Conservation (phyloP, 1,140 invertebrate species). For the Phthorimaea operculella region DNA sequence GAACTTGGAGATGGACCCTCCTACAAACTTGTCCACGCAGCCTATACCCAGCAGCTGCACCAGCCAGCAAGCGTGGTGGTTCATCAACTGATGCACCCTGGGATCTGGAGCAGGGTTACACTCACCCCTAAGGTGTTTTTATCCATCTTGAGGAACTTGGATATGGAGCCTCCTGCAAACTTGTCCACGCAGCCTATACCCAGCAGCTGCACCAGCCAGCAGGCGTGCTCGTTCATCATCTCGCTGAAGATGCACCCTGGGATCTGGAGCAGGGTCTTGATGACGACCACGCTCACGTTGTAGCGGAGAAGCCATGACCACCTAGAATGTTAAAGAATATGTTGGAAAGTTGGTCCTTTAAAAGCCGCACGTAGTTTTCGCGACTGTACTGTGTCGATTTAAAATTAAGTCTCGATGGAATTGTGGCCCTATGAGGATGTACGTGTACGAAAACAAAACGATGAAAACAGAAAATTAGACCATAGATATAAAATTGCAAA, state of each 20-base stretch:
- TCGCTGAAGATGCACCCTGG: slow-evolving; percentile 88
- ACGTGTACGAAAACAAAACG: too few relatives aligned
- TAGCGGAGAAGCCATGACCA: slow-evolving; percentile 93
- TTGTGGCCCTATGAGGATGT: too few relatives aligned
- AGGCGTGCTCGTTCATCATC: slow-evolving; percentile 75
- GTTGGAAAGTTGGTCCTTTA: too few relatives aligned
- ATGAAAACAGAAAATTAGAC: too few relatives aligned
- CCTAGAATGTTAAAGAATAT: slow-evolving; percentile 68
- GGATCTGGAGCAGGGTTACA: slow-evolving; percentile 87
- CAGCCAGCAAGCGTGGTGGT: slow-evolving; percentile 85
- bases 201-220: slow-evolving; percentile 91
- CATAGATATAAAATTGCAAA: too few relatives aligned
- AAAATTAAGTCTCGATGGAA: too few relatives aligned
- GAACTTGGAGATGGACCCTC: slow-evolving; percentile 52
- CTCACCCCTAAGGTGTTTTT: slow-evolving; percentile 11
- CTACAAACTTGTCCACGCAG: slow-evolving; percentile 81
- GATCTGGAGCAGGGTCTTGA: slow-evolving; percentile 88
- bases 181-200: slow-evolving; percentile 89
- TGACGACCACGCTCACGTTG: slow-evolving; percentile 88
- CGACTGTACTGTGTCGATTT: too few relatives aligned
- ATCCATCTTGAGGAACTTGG: slow-evolving; percentile 55
- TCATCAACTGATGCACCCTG: slow-evolving; percentile 87
- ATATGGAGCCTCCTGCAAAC: slow-evolving; percentile 68
- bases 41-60: slow-evolving; percentile 92
- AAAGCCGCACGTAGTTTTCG: too few relatives aligned